Percentiles rank a stretch among this genome's conserved stretches.
These are phyloP conservation scores for Leucophenga varia DNA, from an alignment of 1,140 invertebrate genomes.

Conservation along the genomic window DNA sequence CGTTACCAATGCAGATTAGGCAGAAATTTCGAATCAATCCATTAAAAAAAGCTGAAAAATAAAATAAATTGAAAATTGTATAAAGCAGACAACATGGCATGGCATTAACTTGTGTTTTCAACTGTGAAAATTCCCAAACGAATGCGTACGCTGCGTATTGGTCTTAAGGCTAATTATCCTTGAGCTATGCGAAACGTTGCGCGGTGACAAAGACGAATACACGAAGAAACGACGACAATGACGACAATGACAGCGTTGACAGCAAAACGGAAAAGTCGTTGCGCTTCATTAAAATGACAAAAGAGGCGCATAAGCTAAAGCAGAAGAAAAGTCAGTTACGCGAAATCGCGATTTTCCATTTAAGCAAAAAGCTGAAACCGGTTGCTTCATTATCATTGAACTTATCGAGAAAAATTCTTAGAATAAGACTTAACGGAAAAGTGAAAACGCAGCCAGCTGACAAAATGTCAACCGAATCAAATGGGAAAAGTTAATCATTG, in stretches of 20 bases:
- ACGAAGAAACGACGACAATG: neutral
- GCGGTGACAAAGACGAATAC: no score
- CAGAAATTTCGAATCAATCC: slow-evolving; percentile 53
- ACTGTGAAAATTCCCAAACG: slow-evolving; percentile 49
- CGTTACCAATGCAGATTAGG: slow-evolving; percentile 44
- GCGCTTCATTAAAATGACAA: slow-evolving; percentile 54
- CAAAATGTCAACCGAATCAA: neutral
- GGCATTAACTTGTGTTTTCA: slow-evolving; percentile 55
- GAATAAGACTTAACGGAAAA: no score
- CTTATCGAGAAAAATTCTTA: slow-evolving; percentile 8
- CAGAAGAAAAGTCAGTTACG: slow-evolving; percentile 12
- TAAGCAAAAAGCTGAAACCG: neutral
- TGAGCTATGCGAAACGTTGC: no score
- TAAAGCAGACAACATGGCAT: slow-evolving; percentile 8
- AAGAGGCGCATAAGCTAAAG: no score
- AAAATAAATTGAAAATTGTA: slow-evolving; percentile 12
- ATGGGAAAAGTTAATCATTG: no score
- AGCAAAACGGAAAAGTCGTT: slow-evolving; percentile 29
- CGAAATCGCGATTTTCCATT: slow-evolving; percentile 3
- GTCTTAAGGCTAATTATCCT: slow-evolving; percentile 48
- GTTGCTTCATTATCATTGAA: slow-evolving; percentile 8
- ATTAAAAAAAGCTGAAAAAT: slow-evolving; percentile 43
- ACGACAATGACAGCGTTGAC: neutral
- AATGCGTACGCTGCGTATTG: no score
- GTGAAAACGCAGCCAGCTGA: neutral